These are phyloP conservation scores for Heterotilapia buettikoferi DNA, from an alignment of 2,113 vertebrate genomes.

Conservation along the genomic window DNA sequence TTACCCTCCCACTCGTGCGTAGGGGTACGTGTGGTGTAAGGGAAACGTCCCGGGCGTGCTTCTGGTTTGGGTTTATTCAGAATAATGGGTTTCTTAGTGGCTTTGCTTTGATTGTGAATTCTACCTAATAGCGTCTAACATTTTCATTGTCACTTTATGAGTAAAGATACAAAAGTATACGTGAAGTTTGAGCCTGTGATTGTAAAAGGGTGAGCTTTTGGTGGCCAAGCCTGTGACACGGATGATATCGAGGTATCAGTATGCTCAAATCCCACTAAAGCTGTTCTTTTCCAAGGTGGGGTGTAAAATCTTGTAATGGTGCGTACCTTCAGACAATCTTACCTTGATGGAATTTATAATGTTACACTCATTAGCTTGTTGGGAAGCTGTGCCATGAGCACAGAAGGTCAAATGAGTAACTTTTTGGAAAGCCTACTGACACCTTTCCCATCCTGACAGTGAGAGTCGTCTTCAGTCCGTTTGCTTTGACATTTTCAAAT, in stretches of 20 bases:
- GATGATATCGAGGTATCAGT: not conserved
- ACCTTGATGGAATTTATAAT: not conserved
- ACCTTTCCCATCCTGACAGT: not conserved
- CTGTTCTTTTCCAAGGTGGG: not conserved
- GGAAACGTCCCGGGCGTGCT: constrained; percentile 19
- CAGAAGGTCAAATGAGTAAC: not conserved
- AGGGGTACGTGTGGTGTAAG: not conserved
- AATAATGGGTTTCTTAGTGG: constrained; percentile 35
- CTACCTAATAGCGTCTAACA: constrained; percentile 8
- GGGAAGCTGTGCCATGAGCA: not conserved
- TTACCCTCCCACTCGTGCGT: not conserved
- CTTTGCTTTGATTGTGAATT: constrained; percentile 62
- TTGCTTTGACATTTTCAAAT: constrained; percentile 33
- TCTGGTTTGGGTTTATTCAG: constrained; percentile 34
- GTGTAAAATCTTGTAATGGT: not conserved
- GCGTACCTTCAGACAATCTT: constrained; percentile 17
- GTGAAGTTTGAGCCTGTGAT: not conserved
- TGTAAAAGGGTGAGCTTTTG: not conserved
- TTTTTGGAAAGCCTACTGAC: not conserved
- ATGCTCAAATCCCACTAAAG: not conserved
- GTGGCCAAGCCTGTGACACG: not conserved
- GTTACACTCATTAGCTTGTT: not conserved
- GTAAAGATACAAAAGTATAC: not conserved
- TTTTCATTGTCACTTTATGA: constrained; percentile 14
- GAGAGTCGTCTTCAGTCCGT: not conserved